Base-by-base conservation (phyloP, 1,140 invertebrate species). In the Samia ricini region DNA sequence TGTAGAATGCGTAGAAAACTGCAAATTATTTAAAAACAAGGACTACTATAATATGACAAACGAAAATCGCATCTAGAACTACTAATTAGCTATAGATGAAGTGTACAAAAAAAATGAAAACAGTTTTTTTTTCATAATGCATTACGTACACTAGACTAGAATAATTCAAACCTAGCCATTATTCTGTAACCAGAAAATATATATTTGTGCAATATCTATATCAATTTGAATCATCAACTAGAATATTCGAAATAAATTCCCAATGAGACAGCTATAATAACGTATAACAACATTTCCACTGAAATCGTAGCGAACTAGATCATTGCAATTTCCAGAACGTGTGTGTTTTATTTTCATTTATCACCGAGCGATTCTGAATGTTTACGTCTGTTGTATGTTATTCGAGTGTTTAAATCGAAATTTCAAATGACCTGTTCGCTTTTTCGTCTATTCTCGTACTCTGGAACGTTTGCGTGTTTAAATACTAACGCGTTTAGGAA, bases 351-450 rank as follows among this genome's bases (percentile, higher is more conserved):
- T 79, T 78, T 69, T 62, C 60, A 66, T 57, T 63, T 72, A 78
- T 68, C 59, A 69, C 51, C 61, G 64, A 26, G 51, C 56, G 63
- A 52, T 64, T 42, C 33, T 26, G 23, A 69, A 63, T 80, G 70
- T 80, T 80, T 77, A 79, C 59, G 66, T 81, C 78, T 83, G 77
- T 55, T 69, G 63, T 68, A 66, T 81, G 75, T 81, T 68, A 52
- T 26, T 42, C 42, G 18, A 59, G 50, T 50, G 29, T 42, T 58
- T 49, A 48, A 59, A 59, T 48, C 20, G 22, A 12, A 59, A 49
- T 29, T 50, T 42, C 10, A 20, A 61, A 61, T 33, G 5, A 50
- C 33, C 60, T 56, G 33, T 21, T 50, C 24, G 42, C 22, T 60
- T 33, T n/a, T 52, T 22, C 51, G 20, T 48, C 51, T 52, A 52